Evolutionary conservation across 2,797 vertebrate genomes (phyloP).

Genomic region (Onychomys leucogaster): DNA sequence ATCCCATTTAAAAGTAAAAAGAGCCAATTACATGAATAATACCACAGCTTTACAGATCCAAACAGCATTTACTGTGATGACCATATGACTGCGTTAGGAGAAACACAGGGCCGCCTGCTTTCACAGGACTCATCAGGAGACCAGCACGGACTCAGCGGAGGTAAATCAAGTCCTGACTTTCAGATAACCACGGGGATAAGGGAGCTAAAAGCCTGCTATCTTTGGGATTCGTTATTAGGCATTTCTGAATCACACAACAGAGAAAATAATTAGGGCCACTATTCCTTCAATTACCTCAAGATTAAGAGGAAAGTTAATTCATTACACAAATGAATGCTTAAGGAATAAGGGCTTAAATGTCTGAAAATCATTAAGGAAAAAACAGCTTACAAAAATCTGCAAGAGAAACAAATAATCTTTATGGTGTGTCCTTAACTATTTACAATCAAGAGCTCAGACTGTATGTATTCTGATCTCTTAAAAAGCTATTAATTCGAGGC

Average conservation of each 20-base stretch:
- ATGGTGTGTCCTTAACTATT: background rate
- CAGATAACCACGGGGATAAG: background rate
- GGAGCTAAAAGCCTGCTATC: background rate
- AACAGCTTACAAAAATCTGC: conserved; percentile 15
- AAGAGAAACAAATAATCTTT: conserved; percentile 24
- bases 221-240: background rate
- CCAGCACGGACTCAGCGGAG: background rate
- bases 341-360: conserved; percentile 28
- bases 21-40: background rate
- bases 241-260: conserved; percentile 43
- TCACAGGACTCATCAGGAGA: background rate
- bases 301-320: background rate
- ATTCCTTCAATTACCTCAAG: conserved; percentile 15
- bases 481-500: background rate
- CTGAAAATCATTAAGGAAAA: conserved; percentile 63
- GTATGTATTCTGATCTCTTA: conserved; percentile 54
- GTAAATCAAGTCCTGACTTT: background rate
- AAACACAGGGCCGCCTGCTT: background rate
- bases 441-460: conserved; percentile 42
- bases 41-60: background rate
- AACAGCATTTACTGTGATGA: background rate
- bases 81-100: background rate
- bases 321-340: conserved; percentile 39
- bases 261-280: conserved; percentile 48
- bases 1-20: background rate